A percentile compares a stretch with the other conserved stretches of the same genome.
Conservation (phyloP, 2,888 invertebrate genomes). For the Folsomia candida region DNA sequence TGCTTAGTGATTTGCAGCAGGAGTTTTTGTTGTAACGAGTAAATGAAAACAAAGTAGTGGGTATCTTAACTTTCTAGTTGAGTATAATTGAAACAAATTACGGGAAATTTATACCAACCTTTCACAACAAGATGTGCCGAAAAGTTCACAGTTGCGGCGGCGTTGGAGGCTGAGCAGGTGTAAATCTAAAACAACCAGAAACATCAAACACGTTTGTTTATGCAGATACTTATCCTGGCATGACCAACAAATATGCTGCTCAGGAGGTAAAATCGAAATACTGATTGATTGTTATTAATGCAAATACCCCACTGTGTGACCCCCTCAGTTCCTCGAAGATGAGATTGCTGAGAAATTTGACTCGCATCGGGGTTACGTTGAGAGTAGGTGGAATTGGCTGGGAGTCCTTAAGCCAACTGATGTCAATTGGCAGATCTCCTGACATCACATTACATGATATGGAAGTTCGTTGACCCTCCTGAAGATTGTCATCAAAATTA, state of each 20-base stretch:
- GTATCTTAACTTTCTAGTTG: neutral
- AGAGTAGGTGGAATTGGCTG: constrained; percentile 32
- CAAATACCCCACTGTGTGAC: constrained; percentile 47
- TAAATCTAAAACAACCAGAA: constrained; percentile 51
- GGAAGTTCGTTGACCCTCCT: constrained; percentile 48
- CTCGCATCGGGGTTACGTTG: constrained; percentile 43
- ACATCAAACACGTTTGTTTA: too few species aligned
- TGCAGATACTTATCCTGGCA: too few species aligned
- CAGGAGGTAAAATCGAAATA: too few species aligned
- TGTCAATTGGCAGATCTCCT: constrained; percentile 48
- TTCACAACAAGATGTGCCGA: constrained; percentile 54
- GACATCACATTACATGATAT: constrained; percentile 46
- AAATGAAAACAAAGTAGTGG: neutral
- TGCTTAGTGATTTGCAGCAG: too few species aligned
- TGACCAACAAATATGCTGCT: too few species aligned
- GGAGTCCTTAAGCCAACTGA: constrained; percentile 45
- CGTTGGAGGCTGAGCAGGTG: constrained; percentile 54
- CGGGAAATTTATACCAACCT: constrained; percentile 50
- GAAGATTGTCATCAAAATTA: constrained; percentile 46
- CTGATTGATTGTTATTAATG: too few species aligned
- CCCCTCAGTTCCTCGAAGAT: constrained; percentile 48
- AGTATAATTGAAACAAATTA: neutral
- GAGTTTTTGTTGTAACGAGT: too few species aligned
- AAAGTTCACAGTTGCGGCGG: constrained; percentile 43
- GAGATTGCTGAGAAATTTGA: constrained; percentile 46